Percentiles rank a stretch among this genome's conserved stretches.
Conservation (phyloP, 1,140 invertebrate species). For the Dendroctonus valens region DNA sequence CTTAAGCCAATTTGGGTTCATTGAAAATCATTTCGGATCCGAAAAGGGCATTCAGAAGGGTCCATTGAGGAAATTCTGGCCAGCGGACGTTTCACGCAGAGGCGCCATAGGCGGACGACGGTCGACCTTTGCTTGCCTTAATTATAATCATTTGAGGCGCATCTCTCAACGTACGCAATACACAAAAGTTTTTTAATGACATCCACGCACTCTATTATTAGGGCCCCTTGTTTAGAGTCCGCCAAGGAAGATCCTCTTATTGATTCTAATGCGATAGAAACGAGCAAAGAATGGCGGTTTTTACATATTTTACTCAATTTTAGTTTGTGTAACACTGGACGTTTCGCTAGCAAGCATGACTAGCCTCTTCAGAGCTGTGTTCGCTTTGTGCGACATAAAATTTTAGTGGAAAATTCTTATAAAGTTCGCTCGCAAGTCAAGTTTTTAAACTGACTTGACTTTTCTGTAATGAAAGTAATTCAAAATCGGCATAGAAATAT, state of each 20-base stretch:
- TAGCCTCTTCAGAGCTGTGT: no score
- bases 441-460: no score
- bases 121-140: slow-evolving; percentile 34
- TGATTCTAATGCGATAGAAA: background rate
- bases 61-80: slow-evolving; percentile 37
- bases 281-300: no score
- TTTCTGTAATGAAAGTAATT: no score
- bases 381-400: no score
- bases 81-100: slow-evolving; percentile 28
- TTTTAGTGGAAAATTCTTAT: no score
- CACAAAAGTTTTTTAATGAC: slow-evolving; percentile 36
- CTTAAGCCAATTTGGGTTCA: slow-evolving; percentile 41
- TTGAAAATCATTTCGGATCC: slow-evolving; percentile 36
- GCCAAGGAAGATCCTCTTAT: background rate
- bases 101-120: slow-evolving; percentile 41
- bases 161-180: slow-evolving; percentile 24
- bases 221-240: slow-evolving; percentile 29
- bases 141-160: slow-evolving; percentile 40
- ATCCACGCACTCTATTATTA: slow-evolving; percentile 32
- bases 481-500: no score
- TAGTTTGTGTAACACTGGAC: no score
- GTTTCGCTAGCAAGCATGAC: no score
- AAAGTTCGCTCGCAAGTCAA: no score
- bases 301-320: no score
- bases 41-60: slow-evolving; percentile 34